Conservation (phyloP, 2,113 vertebrate species). For the Oryzias melastigma region DNA sequence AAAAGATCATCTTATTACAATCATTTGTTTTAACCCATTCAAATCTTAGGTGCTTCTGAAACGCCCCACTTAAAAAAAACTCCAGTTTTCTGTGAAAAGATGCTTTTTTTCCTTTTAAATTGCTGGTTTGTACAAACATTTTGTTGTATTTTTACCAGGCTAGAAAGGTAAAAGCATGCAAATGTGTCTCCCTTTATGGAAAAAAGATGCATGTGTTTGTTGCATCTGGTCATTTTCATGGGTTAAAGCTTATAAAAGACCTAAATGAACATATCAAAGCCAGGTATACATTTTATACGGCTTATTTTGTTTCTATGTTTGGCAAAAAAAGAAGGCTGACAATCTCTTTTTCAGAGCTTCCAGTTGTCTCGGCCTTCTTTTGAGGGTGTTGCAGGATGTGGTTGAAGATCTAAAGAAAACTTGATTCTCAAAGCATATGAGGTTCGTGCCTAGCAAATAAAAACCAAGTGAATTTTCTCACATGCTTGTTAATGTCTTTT, state of each 20-base stretch:
- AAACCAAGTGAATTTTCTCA: conserved; percentile 4
- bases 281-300: neutral
- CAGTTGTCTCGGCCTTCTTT: neutral
- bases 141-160: no score
- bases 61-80: no score
- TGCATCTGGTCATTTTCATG: neutral
- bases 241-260: neutral
- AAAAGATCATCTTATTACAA: conserved; percentile 7
- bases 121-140: no score
- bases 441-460: conserved; percentile 12
- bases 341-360: neutral
- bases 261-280: neutral
- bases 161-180: conserved; percentile 1
- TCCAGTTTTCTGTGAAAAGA: no score
- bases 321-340: neutral
- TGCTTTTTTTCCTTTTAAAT: no score
- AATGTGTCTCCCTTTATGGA: neutral
- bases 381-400: neutral
- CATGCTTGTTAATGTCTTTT: conserved; percentile 1
- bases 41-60: neutral
- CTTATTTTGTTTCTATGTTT: conserved; percentile 2
- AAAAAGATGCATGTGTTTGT: neutral
- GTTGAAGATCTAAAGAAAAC: conserved; percentile 1
- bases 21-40: neutral
- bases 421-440: conserved; percentile 9